Percentiles rank a stretch among this genome's conserved stretches.
Conservation (phyloP, 2,797 vertebrate genomes). For the Pyrocephalus nanus region DNA sequence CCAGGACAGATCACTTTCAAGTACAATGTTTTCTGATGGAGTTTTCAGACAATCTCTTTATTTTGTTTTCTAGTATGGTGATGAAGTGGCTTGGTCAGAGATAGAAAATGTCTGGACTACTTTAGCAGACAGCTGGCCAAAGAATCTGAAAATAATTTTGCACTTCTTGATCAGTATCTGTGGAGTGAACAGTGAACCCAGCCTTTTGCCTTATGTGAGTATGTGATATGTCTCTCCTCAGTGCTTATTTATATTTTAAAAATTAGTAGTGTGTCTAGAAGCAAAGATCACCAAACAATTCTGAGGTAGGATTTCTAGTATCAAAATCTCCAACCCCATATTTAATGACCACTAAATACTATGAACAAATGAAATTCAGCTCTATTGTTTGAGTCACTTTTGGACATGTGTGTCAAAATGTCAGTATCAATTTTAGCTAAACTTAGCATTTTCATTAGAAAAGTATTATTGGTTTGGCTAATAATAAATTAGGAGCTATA, state of each 20-base stretch:
- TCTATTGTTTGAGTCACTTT: background rate
- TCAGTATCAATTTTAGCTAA: background rate
- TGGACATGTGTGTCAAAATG: background rate
- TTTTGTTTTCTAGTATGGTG: conserved; percentile 87
- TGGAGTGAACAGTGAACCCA: conserved; percentile 96
- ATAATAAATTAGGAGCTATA: background rate
- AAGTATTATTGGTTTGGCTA: background rate
- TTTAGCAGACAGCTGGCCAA: conserved; percentile 97
- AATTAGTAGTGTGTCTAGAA: background rate
- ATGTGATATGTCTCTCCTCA: background rate
- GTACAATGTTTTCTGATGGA: background rate
- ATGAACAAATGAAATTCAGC: background rate
- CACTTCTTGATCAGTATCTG: conserved; percentile 99
- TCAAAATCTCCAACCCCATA: background rate
- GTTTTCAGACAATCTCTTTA: background rate
- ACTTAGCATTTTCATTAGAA: background rate
- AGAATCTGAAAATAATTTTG: conserved; percentile 98
- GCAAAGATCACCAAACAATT: background rate
- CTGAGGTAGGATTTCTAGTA: background rate
- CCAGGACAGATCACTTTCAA: background rate
- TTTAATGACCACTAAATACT: background rate
- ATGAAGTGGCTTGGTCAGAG: conserved; percentile 98
- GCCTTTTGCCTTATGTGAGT: conserved; percentile 97
- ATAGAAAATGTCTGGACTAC: conserved; percentile 99
- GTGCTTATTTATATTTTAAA: background rate